Percentiles rank a stretch among this genome's conserved stretches.
Conservation (phyloP, 2,888 invertebrate species). For the Gonocerus acuteangulatus region DNA sequence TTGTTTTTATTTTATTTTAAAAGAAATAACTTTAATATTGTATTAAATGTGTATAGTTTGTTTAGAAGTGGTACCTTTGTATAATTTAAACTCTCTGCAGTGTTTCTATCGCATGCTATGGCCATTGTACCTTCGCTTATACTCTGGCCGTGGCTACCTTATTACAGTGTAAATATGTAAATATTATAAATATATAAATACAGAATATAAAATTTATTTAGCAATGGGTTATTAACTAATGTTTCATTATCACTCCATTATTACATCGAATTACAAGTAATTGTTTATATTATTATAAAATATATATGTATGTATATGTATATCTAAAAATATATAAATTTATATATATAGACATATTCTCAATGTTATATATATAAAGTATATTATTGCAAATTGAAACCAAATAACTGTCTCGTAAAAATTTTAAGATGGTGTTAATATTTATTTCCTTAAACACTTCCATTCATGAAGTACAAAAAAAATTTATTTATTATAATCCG, state of each 20-base stretch:
- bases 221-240: slow-evolving; percentile 34
- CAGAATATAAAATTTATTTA: slow-evolving; percentile 29
- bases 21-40: slow-evolving; percentile 2
- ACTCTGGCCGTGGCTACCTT: slow-evolving; percentile 33
- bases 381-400: slow-evolving; percentile 22
- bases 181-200: slow-evolving; percentile 30
- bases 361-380: background rate
- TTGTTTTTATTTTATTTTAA: slow-evolving; percentile 21
- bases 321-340: slow-evolving; percentile 20
- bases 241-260: slow-evolving; percentile 33
- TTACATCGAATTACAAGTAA: slow-evolving; percentile 34
- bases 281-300: slow-evolving; percentile 28
- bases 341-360: slow-evolving; percentile 20
- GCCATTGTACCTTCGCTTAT: slow-evolving; percentile 12
- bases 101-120: slow-evolving; percentile 14
- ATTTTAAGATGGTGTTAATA: slow-evolving; percentile 2
- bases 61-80: slow-evolving; percentile 14
- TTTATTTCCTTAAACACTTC: slow-evolving; percentile 27
- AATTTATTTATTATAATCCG: slow-evolving; percentile 4
- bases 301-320: slow-evolving; percentile 15
- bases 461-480: slow-evolving; percentile 28
- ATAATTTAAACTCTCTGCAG: slow-evolving; percentile 21
- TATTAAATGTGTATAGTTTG: slow-evolving; percentile 20
- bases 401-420: slow-evolving; percentile 23
- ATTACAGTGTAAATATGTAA: slow-evolving; percentile 18